Conservation (phyloP, 1,140 invertebrate genomes). For the Philotrypesis tridentata region DNA sequence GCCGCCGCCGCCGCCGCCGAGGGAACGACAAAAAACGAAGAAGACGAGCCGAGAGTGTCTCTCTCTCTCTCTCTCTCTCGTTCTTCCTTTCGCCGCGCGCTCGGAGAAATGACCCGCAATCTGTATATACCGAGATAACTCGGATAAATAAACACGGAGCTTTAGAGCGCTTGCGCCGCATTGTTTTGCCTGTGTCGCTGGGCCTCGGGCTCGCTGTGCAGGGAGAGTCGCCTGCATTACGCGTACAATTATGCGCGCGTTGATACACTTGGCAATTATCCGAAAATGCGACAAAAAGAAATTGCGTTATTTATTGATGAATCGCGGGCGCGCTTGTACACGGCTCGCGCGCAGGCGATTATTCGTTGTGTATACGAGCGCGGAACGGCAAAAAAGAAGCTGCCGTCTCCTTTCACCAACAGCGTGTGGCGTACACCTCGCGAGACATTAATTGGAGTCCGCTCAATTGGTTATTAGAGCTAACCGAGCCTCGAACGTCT, state of each 20-base stretch:
- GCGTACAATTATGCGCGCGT: neutral
- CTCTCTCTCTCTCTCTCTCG: neutral
- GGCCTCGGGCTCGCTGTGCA: too few species aligned
- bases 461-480: slow-evolving; percentile 47
- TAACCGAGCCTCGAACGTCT: slow-evolving; percentile 45
- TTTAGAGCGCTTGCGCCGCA: neutral
- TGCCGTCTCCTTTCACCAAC: slow-evolving; percentile 17
- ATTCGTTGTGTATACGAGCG: neutral
- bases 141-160: slow-evolving; percentile 37
- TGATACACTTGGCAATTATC: neutral
- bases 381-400: slow-evolving; percentile 41
- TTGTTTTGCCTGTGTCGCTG: slow-evolving; percentile 44
- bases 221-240: too few species aligned
- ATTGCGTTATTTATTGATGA: neutral
- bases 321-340: too few species aligned
- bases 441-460: slow-evolving; percentile 43
- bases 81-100: neutral
- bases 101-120: slow-evolving; percentile 14
- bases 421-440: slow-evolving; percentile 5
- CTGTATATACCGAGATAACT: neutral
- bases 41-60: neutral
- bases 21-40: neutral
- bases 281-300: neutral
- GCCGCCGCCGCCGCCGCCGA: neutral
- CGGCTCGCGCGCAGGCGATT: neutral